These are phyloP conservation scores for Cydia splendana DNA, from an alignment of 1,140 invertebrate species.

Conservation along the genomic window DNA sequence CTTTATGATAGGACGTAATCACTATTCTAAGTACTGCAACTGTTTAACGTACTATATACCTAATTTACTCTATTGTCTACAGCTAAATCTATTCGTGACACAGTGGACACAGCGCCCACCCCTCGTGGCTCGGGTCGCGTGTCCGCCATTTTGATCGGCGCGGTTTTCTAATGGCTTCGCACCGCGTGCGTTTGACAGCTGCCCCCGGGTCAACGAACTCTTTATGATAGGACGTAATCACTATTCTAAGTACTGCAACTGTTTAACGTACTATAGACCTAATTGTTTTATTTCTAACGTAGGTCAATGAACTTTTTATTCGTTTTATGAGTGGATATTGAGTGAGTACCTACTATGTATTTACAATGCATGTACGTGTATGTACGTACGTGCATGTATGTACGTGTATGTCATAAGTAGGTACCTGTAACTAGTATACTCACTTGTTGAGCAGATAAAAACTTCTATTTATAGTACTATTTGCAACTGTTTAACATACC, in stretches of 20 bases:
- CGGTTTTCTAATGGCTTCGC: conserved; percentile 21
- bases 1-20: neutral
- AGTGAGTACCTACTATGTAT: too few relatives aligned
- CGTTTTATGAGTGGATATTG: too few relatives aligned
- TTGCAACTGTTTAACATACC: too few relatives aligned
- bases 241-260: neutral
- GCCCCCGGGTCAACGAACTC: conserved; percentile 18
- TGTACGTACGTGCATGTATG: too few relatives aligned
- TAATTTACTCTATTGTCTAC: neutral
- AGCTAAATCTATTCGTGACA: neutral
- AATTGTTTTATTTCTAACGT: neutral
- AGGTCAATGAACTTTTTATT: too few relatives aligned
- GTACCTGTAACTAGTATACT: too few relatives aligned
- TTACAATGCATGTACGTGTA: too few relatives aligned
- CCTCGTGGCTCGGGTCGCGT: neutral
- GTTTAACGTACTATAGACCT: neutral
- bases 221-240: conserved; percentile 8
- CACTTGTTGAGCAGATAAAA: too few relatives aligned
- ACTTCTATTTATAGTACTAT: too few relatives aligned
- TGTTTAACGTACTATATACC: too few relatives aligned
- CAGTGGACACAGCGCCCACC: neutral
- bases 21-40: neutral
- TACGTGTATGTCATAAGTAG: too few relatives aligned
- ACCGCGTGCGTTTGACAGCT: conserved; percentile 30
- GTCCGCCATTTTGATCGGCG: conserved; percentile 27